A percentile compares a stretch with the other conserved stretches of the same genome.
phyloP scores from a whole-genome alignment of 92 coral and sea anemone genomes.

The Phymanthus crucifer region DNA sequence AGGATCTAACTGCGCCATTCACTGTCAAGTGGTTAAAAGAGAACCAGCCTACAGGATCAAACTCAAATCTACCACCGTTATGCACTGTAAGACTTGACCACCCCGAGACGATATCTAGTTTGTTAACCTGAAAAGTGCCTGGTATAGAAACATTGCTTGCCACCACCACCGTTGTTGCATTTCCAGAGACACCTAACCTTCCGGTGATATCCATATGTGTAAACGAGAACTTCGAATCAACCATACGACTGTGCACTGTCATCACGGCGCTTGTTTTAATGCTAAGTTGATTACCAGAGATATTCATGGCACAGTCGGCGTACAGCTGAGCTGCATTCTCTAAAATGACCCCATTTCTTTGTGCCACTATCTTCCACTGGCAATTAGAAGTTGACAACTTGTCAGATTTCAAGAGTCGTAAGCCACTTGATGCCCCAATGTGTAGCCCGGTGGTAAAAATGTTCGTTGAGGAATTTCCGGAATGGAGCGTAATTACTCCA shows the following conservation, averaged over 20 bases:
- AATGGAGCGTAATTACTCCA: constrained; percentile 50
- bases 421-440: constrained; percentile 28
- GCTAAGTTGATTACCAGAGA: constrained; percentile 28
- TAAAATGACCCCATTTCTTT: constrained; percentile 11
- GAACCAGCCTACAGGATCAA: constrained; percentile 43
- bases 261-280: constrained; percentile 37
- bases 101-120: constrained; percentile 40
- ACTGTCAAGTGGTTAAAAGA: constrained; percentile 23
- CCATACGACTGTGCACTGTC: constrained; percentile 14
- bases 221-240: constrained; percentile 29
- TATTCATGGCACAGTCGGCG: constrained; percentile 34
- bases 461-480: constrained; percentile 45
- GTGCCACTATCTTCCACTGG: constrained; percentile 33
- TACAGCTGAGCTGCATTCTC: constrained; percentile 8
- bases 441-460: constrained; percentile 29
- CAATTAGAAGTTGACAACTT: constrained; percentile 29
- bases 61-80: constrained; percentile 41
- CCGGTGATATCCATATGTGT: constrained; percentile 32
- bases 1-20: constrained; percentile 32
- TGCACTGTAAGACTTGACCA: constrained; percentile 42
- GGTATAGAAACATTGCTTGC: constrained; percentile 33
- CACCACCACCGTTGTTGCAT: constrained; percentile 10
- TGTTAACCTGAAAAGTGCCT: constrained; percentile 26
- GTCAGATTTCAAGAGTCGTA: constrained; percentile 38
- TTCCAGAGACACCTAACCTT: constrained; percentile 12